These are phyloP conservation scores for Elmis aenea DNA, from an alignment of 2,888 invertebrate species.

Conservation along the genomic window DNA sequence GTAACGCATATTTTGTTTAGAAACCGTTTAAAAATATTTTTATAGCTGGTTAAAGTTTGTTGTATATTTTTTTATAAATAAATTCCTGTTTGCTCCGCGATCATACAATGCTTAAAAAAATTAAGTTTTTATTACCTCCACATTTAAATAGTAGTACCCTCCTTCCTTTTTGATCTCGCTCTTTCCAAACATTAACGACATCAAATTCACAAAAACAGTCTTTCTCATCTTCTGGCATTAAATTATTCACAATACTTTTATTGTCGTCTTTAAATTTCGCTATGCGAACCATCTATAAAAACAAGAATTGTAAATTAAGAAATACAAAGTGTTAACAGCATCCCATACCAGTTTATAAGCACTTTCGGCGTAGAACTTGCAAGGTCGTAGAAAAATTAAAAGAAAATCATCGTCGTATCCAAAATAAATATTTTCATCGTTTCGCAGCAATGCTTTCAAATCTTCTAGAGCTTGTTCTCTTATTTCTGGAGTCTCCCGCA, in stretches of 20 bases:
- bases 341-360: slow-evolving; percentile 68
- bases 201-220: slow-evolving; percentile 63
- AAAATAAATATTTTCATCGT: slow-evolving; percentile 61
- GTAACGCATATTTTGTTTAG: too few species aligned
- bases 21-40: too few species aligned
- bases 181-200: slow-evolving; percentile 71
- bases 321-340: too few species aligned
- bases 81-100: too few species aligned
- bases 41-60: too few species aligned
- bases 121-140: too few species aligned
- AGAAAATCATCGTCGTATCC: slow-evolving; percentile 73
- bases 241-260: slow-evolving; percentile 56
- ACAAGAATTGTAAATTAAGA: slow-evolving; percentile 5
- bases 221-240: slow-evolving; percentile 65
- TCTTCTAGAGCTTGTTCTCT: slow-evolving; percentile 57
- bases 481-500: slow-evolving; percentile 67
- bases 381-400: slow-evolving; percentile 70
- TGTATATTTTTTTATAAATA: too few species aligned
- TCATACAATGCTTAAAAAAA: too few species aligned
- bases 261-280: slow-evolving; percentile 73
- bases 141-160: slow-evolving; percentile 68
- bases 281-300: slow-evolving; percentile 65
- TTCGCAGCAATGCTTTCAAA: slow-evolving; percentile 57
- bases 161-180: slow-evolving; percentile 70
- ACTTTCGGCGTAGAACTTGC: slow-evolving; percentile 79